phyloP scores from a whole-genome alignment of 2,113 vertebrate genomes.

The Leptosomus discolor region DNA sequence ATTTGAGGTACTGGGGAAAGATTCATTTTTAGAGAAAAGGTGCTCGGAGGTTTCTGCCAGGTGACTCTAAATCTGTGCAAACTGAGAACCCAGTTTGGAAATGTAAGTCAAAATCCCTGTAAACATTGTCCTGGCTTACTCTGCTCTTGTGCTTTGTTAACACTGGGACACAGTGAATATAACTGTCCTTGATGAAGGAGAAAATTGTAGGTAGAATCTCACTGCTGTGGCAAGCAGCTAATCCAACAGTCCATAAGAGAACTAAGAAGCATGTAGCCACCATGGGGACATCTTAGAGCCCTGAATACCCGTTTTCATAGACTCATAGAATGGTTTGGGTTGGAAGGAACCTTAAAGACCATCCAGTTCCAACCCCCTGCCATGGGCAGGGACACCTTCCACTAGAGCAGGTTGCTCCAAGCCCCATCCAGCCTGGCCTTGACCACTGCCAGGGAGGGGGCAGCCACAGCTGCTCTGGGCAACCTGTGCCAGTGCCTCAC shows the following conservation, averaged over 20 bases:
- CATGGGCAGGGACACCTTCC: no score
- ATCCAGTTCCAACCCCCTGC: no score
- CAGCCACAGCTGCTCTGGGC: no score
- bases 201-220: no score
- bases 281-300: background rate
- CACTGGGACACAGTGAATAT: background rate
- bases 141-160: background rate
- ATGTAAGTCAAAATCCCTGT: background rate
- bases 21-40: background rate
- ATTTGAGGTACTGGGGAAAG: background rate
- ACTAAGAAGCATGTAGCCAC: rapidly evolving
- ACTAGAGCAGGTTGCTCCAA: no score
- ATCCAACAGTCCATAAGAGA: background rate
- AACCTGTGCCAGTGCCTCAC: no score
- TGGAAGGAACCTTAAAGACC: no score
- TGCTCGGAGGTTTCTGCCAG: background rate
- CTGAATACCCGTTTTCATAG: rapidly evolving
- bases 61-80: background rate
- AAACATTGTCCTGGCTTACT: background rate
- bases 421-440: no score
- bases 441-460: no score
- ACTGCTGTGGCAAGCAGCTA: background rate
- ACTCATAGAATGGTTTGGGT: no score
- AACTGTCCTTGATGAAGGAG: background rate
- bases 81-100: background rate